A percentile compares a stretch with the other conserved stretches of the same genome.
Conservation (phyloP, 2,113 vertebrate genomes). For the Sinocyclocheilus rhinocerous region DNA sequence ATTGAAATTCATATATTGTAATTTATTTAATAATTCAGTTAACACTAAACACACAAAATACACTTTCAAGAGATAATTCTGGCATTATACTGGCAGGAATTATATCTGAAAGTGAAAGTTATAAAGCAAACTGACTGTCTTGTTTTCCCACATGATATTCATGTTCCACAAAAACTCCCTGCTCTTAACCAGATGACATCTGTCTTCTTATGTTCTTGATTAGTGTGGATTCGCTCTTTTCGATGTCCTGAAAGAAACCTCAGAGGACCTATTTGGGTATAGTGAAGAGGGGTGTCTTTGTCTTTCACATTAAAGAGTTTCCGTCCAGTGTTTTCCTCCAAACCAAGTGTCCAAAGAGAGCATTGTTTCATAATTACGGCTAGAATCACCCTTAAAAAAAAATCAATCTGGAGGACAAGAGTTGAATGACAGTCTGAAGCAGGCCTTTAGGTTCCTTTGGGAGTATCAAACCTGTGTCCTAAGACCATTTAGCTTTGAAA, state of each 20-base stretch:
- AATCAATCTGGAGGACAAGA: constrained; percentile 20
- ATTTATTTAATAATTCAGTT: neutral
- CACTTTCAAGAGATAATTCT: neutral
- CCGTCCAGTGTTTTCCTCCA: neutral
- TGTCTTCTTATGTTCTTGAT: constrained; percentile 37
- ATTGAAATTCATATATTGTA: neutral
- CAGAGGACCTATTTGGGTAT: neutral
- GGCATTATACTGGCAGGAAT: neutral
- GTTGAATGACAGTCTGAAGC: constrained; percentile 41
- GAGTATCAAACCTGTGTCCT: constrained; percentile 41
- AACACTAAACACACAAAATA: neutral
- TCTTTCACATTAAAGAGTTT: constrained; percentile 37
- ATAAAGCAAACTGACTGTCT: neutral
- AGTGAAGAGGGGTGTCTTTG: constrained; percentile 10
- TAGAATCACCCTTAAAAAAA: constrained; percentile 36
- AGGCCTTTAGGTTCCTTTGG: constrained; percentile 44
- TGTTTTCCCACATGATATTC: constrained; percentile 3
- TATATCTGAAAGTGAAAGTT: neutral
- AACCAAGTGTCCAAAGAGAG: constrained; percentile 33
- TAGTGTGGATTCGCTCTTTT: neutral
- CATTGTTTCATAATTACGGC: constrained; percentile 51
- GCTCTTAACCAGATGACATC: constrained; percentile 18
- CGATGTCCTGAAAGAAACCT: constrained; percentile 20
- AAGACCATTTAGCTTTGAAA: constrained; percentile 35
- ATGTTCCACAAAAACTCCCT: neutral